These are phyloP conservation scores for Eueremaeus valkanovi DNA, from an alignment of 2,888 invertebrate species.

Conservation along the genomic window DNA sequence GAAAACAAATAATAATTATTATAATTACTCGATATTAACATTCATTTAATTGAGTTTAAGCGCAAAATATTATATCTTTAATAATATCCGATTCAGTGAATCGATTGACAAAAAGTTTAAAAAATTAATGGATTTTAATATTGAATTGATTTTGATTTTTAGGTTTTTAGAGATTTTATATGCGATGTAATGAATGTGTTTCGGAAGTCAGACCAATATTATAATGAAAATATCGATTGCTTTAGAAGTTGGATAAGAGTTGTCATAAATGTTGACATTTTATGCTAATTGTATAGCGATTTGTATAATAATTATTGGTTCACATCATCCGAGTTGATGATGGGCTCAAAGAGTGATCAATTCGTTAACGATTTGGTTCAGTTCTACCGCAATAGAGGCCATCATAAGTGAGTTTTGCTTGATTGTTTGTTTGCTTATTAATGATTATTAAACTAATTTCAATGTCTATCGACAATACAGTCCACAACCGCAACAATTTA, in stretches of 20 bases:
- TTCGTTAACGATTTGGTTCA: conserved; percentile 41
- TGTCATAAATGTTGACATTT: conserved; percentile 31
- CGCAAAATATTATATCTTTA: no score
- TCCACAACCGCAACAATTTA: conserved; percentile 39
- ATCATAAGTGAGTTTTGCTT: conserved; percentile 28
- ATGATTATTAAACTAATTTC: background rate
- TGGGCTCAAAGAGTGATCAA: conserved; percentile 42
- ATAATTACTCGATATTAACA: no score
- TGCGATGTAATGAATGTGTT: background rate
- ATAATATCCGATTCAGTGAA: no score
- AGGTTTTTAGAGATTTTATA: no score
- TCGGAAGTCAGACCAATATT: background rate
- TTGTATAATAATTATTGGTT: conserved; percentile 2
- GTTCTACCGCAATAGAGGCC: conserved; percentile 42
- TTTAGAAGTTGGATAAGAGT: background rate
- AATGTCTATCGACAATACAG: background rate
- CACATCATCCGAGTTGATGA: conserved; percentile 27
- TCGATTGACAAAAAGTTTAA: no score
- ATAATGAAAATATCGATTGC: background rate
- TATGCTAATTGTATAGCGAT: background rate
- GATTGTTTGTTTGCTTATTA: background rate
- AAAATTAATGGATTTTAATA: no score
- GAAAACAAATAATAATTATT: no score
- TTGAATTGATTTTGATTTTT: background rate
- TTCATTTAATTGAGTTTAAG: no score